Evolutionary conservation across 2,113 vertebrate genomes (phyloP), one percentile per base, ranked within the genome.

Genomic region (Sorex araneus): DNA sequence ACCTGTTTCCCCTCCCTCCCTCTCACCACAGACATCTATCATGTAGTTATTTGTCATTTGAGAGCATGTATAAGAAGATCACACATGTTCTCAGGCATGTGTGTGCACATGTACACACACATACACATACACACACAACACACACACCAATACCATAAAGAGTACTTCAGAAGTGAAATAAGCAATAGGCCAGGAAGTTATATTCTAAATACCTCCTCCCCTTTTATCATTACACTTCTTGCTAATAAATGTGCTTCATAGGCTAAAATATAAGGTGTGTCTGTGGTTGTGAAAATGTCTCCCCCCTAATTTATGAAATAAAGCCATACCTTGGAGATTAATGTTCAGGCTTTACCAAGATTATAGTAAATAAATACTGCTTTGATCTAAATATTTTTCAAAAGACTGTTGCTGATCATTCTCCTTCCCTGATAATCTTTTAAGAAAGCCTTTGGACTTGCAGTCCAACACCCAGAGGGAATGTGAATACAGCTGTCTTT

Each of bases 141-240:
- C 57, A 60, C 21, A 60, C 3, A 27, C 16, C 90, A 63, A 9
- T 73, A 30, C 79, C 36, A 82, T 71, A 90, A 84, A 30, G 77
- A 96, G 71, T 93, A 91, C 83, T 95, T 96, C 96, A 92, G 43
- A 88, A 89, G 0, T 25, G 64, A 87, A 95, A 87, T 88, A 92
- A 4, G 76, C 74, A 45, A 7, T 88, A 36, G 13, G 3, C 95
- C 23, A 28, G 36, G 43, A 79, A 34, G n/a, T 84, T 92, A 32
- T 63, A 74, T 77, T 88, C 89, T 89, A 95, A 96, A 84, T 67
- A 2, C 88, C 95, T 81, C 87, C 94, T 86, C 84, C 25, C 0
- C 57, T 94, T 93, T 91, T 85, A 83, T 75, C 66, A 9, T n/a
- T 63, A 1, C 69, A 54, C 85, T 91, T 93, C 67, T 94, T 92